phyloP scores from a whole-genome alignment of 2,888 invertebrate species.

The Drosophila hawaiiensis region DNA sequence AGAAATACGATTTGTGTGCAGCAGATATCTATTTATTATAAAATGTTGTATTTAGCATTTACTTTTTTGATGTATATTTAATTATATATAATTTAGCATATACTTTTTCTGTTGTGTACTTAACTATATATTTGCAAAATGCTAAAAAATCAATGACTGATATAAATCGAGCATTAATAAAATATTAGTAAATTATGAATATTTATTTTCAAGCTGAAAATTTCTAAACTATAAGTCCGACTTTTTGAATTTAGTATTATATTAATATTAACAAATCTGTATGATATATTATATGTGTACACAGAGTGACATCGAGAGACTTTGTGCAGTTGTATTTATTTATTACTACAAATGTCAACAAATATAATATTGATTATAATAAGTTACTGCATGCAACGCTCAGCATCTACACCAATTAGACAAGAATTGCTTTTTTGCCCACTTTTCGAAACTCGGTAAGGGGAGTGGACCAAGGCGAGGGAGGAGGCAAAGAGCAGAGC shows the following conservation, averaged over 20 bases:
- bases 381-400: neutral
- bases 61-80: neutral
- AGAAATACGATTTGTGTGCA: neutral
- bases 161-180: neutral
- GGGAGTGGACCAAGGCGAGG: neutral
- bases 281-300: neutral
- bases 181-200: neutral
- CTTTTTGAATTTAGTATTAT: neutral
- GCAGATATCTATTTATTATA: neutral
- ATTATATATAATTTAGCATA: neutral
- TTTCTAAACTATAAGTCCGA: accelerated
- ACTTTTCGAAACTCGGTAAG: neutral
- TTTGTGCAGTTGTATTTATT: neutral
- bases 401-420: slow-evolving; percentile 11
- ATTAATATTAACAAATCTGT: neutral
- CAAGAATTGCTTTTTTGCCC: slow-evolving; percentile 15
- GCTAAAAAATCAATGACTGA: neutral
- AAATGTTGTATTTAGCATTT: neutral
- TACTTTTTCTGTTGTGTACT: neutral
- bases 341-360: neutral
- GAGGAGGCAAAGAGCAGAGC: slow-evolving; percentile 31
- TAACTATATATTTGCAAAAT: neutral
- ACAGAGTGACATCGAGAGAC: neutral
- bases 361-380: neutral
- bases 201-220: neutral